Conservation (phyloP, 2,797 vertebrate genomes). For the Lagodon rhomboides region DNA sequence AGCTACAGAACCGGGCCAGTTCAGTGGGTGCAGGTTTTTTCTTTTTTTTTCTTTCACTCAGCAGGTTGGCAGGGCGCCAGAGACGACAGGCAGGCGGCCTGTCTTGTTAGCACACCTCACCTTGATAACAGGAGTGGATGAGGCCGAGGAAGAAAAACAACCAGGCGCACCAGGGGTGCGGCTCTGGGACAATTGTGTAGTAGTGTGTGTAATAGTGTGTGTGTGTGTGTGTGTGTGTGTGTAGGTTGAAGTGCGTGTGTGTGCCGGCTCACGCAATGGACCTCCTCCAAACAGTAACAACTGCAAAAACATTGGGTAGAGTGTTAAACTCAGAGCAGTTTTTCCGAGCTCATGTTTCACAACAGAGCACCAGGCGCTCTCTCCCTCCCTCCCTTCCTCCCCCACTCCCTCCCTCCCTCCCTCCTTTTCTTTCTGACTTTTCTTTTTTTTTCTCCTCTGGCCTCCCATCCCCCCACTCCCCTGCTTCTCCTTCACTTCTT, state of each 20-base stretch:
- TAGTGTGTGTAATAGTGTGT: background rate
- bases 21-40: conserved; percentile 45
- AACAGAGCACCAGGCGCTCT: conserved; percentile 76
- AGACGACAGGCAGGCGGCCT: conserved; percentile 72
- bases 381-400: conserved; percentile 34
- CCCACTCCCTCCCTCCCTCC: conserved; percentile 12
- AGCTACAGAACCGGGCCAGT: conserved; percentile 68
- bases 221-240: conserved; percentile 35
- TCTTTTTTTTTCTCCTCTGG: conserved; percentile 42
- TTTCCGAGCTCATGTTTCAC: conserved; percentile 83
- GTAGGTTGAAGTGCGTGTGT: conserved; percentile 65
- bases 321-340: conserved; percentile 80
- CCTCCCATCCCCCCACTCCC: conserved; percentile 61
- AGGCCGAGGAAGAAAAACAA: conserved; percentile 78
- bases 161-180: conserved; percentile 68
- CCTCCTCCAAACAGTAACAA: conserved; percentile 82
- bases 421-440: conserved; percentile 19
- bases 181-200: conserved; percentile 61
- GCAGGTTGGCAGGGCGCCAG: conserved; percentile 73
- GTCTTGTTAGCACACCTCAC: conserved; percentile 82
- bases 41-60: conserved; percentile 14
- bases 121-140: conserved; percentile 81
- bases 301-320: conserved; percentile 82
- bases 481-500: conserved; percentile 45
- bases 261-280: conserved; percentile 78